phyloP scores from a whole-genome alignment of 2,888 invertebrate genomes.

The Reticulitermes lucifugus region DNA sequence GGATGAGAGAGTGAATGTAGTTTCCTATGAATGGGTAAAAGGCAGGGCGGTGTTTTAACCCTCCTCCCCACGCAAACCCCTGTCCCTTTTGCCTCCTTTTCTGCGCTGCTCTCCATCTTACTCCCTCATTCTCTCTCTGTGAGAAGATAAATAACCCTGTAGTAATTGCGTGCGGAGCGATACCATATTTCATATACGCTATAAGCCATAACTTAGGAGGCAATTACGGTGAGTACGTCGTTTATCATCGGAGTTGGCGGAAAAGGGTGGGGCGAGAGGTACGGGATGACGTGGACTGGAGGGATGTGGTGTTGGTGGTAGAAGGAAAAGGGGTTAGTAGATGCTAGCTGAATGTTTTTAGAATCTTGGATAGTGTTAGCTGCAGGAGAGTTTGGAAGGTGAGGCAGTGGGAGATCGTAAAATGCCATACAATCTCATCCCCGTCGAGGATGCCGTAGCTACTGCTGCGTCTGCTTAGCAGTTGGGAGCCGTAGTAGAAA shows the following conservation, averaged over 20 bases:
- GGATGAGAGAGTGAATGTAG: conserved; percentile 43
- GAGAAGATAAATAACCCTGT: conserved; percentile 68
- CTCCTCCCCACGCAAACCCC: conserved; percentile 1
- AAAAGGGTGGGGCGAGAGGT: conserved; percentile 52
- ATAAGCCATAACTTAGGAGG: conserved; percentile 71
- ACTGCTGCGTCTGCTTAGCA: not conserved
- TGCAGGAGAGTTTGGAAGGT: not conserved
- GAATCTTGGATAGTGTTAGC: not conserved
- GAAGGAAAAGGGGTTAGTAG: conserved; percentile 33
- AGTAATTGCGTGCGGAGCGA: conserved; percentile 70
- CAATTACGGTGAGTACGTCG: conserved; percentile 71
- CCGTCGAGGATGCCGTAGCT: not conserved
- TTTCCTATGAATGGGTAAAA: conserved; percentile 49
- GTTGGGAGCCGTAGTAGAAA: too few species aligned
- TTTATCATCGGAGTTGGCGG: conserved; percentile 65
- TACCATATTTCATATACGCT: conserved; percentile 71
- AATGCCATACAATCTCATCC: not conserved
- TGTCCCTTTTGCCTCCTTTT: too few species aligned
- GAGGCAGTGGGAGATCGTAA: conserved; percentile 3
- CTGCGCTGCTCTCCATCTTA: not conserved
- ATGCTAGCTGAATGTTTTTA: conserved; percentile 31
- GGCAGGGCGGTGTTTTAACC: conserved; percentile 46
- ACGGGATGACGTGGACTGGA: conserved; percentile 42
- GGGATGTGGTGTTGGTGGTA: conserved; percentile 7
- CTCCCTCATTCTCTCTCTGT: conserved; percentile 38